phyloP scores from a whole-genome alignment of 2,888 invertebrate species.

The Trachelus stipa region DNA sequence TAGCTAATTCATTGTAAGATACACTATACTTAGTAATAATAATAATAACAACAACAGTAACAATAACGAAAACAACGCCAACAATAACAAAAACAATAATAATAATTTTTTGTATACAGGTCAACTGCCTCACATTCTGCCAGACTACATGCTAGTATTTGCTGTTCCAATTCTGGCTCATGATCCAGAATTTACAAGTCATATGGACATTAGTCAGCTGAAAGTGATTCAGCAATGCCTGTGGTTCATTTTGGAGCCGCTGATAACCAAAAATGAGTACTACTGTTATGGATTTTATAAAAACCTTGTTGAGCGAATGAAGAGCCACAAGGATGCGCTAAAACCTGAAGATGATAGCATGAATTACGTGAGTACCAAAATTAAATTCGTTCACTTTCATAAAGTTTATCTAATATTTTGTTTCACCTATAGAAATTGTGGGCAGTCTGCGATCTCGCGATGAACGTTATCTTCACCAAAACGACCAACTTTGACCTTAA shows the following conservation, averaged over 20 bases:
- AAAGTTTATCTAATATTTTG: slow-evolving; percentile 14
- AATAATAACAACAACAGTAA: neutral
- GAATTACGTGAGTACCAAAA: slow-evolving; percentile 78
- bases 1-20: slow-evolving; percentile 29
- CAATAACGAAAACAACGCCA: neutral
- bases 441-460: slow-evolving; percentile 95
- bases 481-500: slow-evolving; percentile 89
- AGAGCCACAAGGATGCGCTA: slow-evolving; percentile 91
- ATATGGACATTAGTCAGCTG: slow-evolving; percentile 82
- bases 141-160: slow-evolving; percentile 97
- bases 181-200: slow-evolving; percentile 84
- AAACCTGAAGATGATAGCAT: slow-evolving; percentile 84
- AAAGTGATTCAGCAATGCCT: slow-evolving; percentile 87
- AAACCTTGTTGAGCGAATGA: slow-evolving; percentile 93
- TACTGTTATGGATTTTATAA: slow-evolving; percentile 97
- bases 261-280: slow-evolving; percentile 92
- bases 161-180: slow-evolving; percentile 97
- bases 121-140: slow-evolving; percentile 89
- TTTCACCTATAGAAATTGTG: slow-evolving; percentile 84
- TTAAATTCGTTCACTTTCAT: slow-evolving; percentile 4
- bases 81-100: neutral
- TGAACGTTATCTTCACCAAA: slow-evolving; percentile 89
- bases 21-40: slow-evolving; percentile 16
- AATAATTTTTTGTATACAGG: slow-evolving; percentile 49
- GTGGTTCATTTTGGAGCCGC: slow-evolving; percentile 94